Base-by-base conservation (phyloP, 2,797 vertebrate species). In the Mus spretus region DNA sequence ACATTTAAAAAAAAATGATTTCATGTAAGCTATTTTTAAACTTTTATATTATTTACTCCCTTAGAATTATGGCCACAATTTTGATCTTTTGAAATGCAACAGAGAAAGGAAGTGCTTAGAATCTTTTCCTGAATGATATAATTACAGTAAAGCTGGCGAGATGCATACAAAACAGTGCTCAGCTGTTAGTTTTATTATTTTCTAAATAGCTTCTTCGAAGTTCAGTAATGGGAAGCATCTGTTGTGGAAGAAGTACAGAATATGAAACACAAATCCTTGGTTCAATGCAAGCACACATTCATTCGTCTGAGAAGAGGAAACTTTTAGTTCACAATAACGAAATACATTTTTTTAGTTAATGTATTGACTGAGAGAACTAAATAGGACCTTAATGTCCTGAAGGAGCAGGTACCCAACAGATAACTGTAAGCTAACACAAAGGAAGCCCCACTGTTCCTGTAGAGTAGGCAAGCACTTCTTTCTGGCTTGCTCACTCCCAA, bases 151-250 rank as follows among this genome's bases (percentile, higher is more conserved):
- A 97, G 28, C 59, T 96, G 88, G 95, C 80, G 96, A 67, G 87
- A 94, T 90, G 75, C 81, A 86, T 87, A 86, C 96, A 97, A 96
- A 83, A 91, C 92, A 96, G n/a, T 89, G 97, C 95, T 98, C 80
- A 97, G 96, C 0, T 97, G 88, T 95, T 80, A 92, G 94, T 97
- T 98, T 97, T 96, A 93, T 97, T 97, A 88, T 98, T 96, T 97
- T 94, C 95, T 95, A 98, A 98, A 97, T 72, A 96, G n/a, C 70
- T 84, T 91, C 72, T 83, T 92, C 86, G 97, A 89, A 89, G 84
- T 53, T 74, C 93, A 89, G 81, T 95, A 95, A 97, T 91, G 80
- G 72, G 83, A 95, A 55, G 94, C 97, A 97, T 89, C 90, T 97
- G 97, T 53, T 94, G 50, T 93, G 59, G 53, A 92, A 94, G 79